Base-by-base conservation (phyloP, 1,140 invertebrate genomes). In the Sarcophaga peregrina region DNA sequence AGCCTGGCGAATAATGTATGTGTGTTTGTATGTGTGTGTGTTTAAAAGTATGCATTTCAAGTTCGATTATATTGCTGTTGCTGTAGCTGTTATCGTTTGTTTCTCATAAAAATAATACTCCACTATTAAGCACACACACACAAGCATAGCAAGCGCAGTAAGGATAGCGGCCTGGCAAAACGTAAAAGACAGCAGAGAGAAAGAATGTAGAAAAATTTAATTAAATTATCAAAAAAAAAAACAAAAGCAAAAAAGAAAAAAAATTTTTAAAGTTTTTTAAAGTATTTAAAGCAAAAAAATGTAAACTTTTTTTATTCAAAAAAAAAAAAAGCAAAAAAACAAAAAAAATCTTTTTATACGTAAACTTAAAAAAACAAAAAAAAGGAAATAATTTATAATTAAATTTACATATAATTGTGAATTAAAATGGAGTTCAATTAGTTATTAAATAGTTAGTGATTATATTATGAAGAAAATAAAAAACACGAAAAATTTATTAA, bases 81-180 rank as follows among this genome's bases (percentile, higher is more conserved):
- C 25, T 37, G 25, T 37, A 2, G 25, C 25, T 37, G 25, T 5
- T 68, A 68, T n/a, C n/a, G n/a, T n/a, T n/a, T 68, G n/a, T n/a
- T 68, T 20, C 17, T n/a, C 62, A 68, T 20, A 5, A 9, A 20
- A 68, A 68, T 10, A 68, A 68, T 9, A 8, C 10, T 68, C 0
- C 10, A 68, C 17, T 20, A 8, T 68, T 20, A 37, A 37, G 4
- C 20, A 13, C 75, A 52, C 48, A 78, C n/a, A 78, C 75, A 78
- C 10, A 76, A 48, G 50, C 47, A 20, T 50, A 15, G 48, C 25
- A 78, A 52, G 47, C 75, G n/a, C 75, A 78, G 75, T 78, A 15
- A 78, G 75, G 75, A 47, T 78, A 20, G 75, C 75, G 75, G 75
- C 50, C 75, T 50, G 50, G 47, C 17, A 68, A 68, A 17, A 78